Conservation (phyloP, 1,140 invertebrate genomes). For the Lasioglossum baleicum region DNA sequence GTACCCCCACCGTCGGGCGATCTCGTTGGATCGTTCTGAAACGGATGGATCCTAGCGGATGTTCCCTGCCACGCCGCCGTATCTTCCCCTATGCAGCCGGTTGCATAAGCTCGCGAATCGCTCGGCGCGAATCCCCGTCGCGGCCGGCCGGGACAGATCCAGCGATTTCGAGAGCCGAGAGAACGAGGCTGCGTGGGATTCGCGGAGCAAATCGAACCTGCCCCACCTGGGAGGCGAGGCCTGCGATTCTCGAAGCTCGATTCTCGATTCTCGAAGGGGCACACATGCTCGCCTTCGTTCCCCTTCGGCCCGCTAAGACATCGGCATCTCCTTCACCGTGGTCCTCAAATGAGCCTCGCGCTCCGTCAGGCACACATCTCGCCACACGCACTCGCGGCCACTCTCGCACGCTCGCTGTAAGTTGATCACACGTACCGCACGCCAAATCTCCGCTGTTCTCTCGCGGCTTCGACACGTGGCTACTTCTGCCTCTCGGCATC, state of each 20-base stretch:
- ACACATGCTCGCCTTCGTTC: constrained; percentile 71
- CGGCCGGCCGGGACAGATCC: too few species aligned
- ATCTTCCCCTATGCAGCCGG: constrained; percentile 5
- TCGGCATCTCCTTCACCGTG: constrained; percentile 76
- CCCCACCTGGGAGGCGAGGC: constrained; percentile 46
- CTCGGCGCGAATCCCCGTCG: too few species aligned
- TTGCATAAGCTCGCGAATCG: constrained; percentile 1
- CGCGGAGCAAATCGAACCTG: constrained; percentile 50
- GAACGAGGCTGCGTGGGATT: constrained; percentile 44
- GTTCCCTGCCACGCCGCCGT: too few species aligned
- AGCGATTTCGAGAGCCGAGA: constrained; percentile 20
- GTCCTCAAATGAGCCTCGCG: constrained; percentile 79
- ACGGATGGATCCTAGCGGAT: too few species aligned
- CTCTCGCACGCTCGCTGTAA: constrained; percentile 26
- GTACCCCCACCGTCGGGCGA: too few species aligned
- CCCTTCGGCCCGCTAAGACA: constrained; percentile 71
- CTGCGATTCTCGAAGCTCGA: constrained; percentile 55
- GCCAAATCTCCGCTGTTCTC: neutral
- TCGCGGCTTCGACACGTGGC: neutral
- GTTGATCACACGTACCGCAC: constrained; percentile 11
- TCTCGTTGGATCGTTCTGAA: too few species aligned
- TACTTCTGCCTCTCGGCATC: too few species aligned
- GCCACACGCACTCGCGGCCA: constrained; percentile 62
- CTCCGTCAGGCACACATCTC: constrained; percentile 77
- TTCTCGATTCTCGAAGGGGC: constrained; percentile 75